These are phyloP conservation scores for Smutsia temminckii DNA, from an alignment of 2,797 vertebrate genomes.

Conservation along the genomic window DNA sequence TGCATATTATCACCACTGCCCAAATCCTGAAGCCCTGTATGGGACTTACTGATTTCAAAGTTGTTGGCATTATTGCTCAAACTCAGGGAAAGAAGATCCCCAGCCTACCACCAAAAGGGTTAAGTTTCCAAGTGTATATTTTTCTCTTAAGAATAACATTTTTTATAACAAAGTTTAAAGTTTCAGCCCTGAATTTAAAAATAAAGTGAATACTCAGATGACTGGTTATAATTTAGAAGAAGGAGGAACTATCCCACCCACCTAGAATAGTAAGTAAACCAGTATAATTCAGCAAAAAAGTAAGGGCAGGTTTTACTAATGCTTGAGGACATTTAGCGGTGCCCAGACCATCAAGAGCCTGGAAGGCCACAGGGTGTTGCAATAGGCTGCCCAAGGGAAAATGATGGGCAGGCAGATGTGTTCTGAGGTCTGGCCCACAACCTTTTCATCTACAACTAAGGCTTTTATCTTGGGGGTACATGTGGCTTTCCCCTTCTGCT, in stretches of 20 bases:
- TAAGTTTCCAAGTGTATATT: slow-evolving; percentile 64
- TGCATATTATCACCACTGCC: background rate
- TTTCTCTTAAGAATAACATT: slow-evolving; percentile 68
- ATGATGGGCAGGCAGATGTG: background rate
- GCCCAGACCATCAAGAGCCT: background rate
- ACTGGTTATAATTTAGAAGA: slow-evolving; percentile 74
- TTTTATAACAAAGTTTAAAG: slow-evolving; percentile 71
- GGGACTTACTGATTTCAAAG: background rate
- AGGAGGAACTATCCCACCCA: slow-evolving; percentile 61
- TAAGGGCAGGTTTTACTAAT: slow-evolving; percentile 35
- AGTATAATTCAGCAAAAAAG: slow-evolving; percentile 22
- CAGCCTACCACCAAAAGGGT: slow-evolving; percentile 26
- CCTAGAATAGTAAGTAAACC: slow-evolving; percentile 62
- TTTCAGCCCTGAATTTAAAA: slow-evolving; percentile 75
- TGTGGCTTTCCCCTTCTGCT: background rate
- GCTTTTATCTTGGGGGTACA: background rate
- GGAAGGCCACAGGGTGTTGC: background rate
- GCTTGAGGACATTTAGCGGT: slow-evolving; percentile 17
- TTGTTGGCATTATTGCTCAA: background rate
- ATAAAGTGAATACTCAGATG: slow-evolving; percentile 72
- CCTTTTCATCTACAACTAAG: background rate
- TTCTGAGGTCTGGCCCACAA: background rate
- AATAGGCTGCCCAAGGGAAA: background rate
- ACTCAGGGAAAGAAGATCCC: slow-evolving; percentile 3
- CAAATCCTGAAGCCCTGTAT: background rate